Base-by-base conservation (phyloP, 1,140 invertebrate species). In the Drosophila kanapiae region DNA sequence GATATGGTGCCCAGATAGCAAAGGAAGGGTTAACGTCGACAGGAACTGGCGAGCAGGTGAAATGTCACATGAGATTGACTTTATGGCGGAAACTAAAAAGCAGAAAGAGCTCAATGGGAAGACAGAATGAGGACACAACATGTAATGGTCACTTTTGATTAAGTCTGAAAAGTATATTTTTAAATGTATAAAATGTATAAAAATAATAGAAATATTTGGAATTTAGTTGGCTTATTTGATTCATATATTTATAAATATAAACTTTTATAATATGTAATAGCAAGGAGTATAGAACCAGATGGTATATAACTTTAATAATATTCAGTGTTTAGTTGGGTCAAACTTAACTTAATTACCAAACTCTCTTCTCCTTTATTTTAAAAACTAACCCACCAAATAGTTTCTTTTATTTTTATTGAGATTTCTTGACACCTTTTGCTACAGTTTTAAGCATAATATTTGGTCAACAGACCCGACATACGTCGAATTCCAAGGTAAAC, bases 1-100 rank as follows among this genome's bases (percentile, higher is more conserved):
- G 62, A 77, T 76, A 77, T 43, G 74, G 23, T 35, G 38, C 31
- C 49, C 31, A 75, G 62, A 77, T 59, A 51, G 9, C 42, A 64
- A 54, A 77, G 37, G 23, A 35, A 33, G 29, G 37, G 35, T 8
- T 10, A 43, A 40, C 38, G 65, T 31, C 64, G 29, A 63, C 75
- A 78, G 75, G 75, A 78, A 78, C 75, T 58, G 64, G 64, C n/a
- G 64, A 70, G 75, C 75, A 78, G 75, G 75, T 78, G 75, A 78
- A 78, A 78, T 78, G 75, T 78, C 75, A 78, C 49, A 71, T 62
- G 74, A 23, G 74, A 77, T 78, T 77, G 75, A 69, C 63, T 77
- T 69, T 18, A 16, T 13, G 23, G 38, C 75, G 76, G 58, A 77
- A 76, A 59, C 64, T 63, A 60, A 78, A 78, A 62, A 60, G 45